Base-by-base conservation (phyloP, 2,888 invertebrate species). In the Cephus pulcher region DNA sequence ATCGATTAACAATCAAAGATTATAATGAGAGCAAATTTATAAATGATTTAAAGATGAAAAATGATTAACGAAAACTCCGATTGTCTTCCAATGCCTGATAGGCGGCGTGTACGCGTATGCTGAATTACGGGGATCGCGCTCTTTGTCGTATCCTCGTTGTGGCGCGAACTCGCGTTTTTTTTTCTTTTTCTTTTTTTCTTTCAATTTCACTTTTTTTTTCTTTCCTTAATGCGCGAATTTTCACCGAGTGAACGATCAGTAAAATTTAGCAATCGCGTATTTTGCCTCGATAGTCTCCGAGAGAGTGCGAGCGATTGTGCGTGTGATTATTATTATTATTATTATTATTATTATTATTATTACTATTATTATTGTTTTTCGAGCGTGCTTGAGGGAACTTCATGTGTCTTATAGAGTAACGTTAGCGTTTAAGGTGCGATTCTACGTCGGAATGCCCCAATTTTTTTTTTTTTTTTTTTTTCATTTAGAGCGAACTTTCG, bases 51-150 rank as follows among this genome's bases (percentile, higher is more conserved):
- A 40, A 40, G 40, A 40, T 40, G 40, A 40, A 40, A 40, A 40
- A 40, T 40, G 4, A 40, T 40, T 40, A 40, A 40, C 40, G 40
- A 40, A 40, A 85, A 84, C 81, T 85, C 80, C 84, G 84, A 86
- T 87, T 86, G 87, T 87, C 87, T 87, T 87, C 87, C 87, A 87
- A 84, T 82, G 74, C 80, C 80, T 37, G 15, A 15, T 37, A 15
- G 80, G 76, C 15, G 37, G 37, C 40, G 40, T 40, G 15, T 40
- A 15, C 40, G 40, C 40, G 40, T 15, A 15, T 40, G 40, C 40
- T 15, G 40, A 40, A 40, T 40, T 40, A 40, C 40, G 40, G 40
- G 15, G 40, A 40, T 40, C 40, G 15, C 40, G 15, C 40, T 15
- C 40, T 35, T 12, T 35, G 15, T 40, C 40, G 40, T 6, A 15